Evolutionary conservation across 2,113 vertebrate species (phyloP).

Genomic region (Hiodon tergisus): DNA sequence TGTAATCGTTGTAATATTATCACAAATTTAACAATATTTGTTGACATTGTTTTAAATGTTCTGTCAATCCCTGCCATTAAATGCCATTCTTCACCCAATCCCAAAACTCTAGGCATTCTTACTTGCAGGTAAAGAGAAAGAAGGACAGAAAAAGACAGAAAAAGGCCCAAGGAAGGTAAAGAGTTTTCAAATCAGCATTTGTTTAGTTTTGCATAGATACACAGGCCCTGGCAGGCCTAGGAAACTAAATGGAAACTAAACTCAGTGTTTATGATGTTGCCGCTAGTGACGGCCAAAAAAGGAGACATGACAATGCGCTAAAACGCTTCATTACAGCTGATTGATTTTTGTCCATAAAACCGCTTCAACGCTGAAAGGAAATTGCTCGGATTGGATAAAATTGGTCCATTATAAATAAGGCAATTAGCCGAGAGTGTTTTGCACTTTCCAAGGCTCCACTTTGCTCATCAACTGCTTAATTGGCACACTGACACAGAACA

Average conservation of each 20-base stretch:
- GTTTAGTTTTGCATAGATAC: constrained; percentile 1
- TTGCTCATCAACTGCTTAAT: not conserved
- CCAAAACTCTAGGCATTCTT: not conserved
- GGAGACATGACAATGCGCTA: not conserved
- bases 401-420: constrained; percentile 10
- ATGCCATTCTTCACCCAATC: not conserved
- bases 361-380: not conserved
- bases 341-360: not conserved
- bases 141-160: not conserved
- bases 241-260: not conserved
- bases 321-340: constrained; percentile 4
- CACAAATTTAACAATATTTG: not conserved
- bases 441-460: not conserved
- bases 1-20: not conserved
- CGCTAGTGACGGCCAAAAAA: no score
- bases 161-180: no score
- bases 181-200: not conserved
- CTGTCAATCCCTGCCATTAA: not conserved
- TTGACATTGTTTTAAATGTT: not conserved
- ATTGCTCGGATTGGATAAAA: not conserved
- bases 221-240: not conserved
- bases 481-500: no score
- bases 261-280: not conserved
- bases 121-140: not conserved
- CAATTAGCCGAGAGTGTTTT: not conserved